A percentile compares a stretch with the other conserved stretches of the same genome.
Evolutionary conservation across 1,140 invertebrate genomes (phyloP).

Genomic region (Psilanteris sp.): DNA sequence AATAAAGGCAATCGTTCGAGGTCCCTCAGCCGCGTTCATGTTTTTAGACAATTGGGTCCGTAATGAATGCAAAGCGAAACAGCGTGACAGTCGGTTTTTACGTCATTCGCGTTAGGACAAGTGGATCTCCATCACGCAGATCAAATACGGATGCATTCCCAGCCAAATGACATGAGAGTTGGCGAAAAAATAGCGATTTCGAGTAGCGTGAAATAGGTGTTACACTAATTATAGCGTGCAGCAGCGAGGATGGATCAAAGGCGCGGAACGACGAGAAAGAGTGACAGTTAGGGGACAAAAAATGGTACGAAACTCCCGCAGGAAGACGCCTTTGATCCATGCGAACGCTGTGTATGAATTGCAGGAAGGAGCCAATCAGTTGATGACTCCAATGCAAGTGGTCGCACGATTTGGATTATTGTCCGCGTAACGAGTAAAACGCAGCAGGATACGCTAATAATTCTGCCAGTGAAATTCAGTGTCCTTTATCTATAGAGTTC

Average conservation of each 20-base stretch:
- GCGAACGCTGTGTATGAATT: constrained; percentile 64
- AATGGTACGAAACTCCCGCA: constrained; percentile 38
- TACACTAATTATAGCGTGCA: constrained; percentile 10
- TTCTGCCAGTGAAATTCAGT: constrained; percentile 12
- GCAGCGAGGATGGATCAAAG: constrained; percentile 6
- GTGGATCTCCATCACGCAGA: constrained; percentile 13
- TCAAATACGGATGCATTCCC: neutral
- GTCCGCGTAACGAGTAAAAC: constrained; percentile 67
- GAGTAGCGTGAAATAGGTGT: constrained; percentile 23
- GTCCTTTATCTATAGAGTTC: neutral
- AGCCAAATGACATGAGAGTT: constrained; percentile 1
- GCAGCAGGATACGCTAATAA: constrained; percentile 67
- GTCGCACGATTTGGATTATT: constrained; percentile 59
- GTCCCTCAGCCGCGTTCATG: neutral
- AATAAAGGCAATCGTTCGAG: no score
- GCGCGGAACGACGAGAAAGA: constrained; percentile 10
- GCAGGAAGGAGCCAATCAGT: constrained; percentile 67
- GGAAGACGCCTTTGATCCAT: constrained; percentile 58
- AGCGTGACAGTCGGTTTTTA: constrained; percentile 3
- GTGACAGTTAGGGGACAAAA: constrained; percentile 30
- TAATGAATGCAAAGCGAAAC: constrained; percentile 20
- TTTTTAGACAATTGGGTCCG: constrained; percentile 10
- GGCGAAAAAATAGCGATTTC: constrained; percentile 3
- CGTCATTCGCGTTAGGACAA: constrained; percentile 11
- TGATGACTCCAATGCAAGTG: constrained; percentile 55